Conservation (phyloP, 2,113 vertebrate species). For the Syngnathoides biaculeatus region DNA sequence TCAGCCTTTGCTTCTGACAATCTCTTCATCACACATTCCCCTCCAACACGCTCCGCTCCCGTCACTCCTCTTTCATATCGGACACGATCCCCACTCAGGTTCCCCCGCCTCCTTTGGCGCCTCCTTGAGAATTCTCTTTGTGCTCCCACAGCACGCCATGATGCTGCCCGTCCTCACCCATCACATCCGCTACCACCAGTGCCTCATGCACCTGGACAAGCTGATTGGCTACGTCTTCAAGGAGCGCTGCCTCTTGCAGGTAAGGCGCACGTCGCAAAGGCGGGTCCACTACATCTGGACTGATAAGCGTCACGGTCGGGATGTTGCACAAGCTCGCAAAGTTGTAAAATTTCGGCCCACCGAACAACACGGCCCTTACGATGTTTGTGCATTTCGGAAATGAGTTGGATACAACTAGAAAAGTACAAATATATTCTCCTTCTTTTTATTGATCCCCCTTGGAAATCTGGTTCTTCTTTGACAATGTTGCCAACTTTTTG, state of each 20-base stretch:
- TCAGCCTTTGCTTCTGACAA: slow-evolving; percentile 24
- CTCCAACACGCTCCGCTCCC: slow-evolving; percentile 19
- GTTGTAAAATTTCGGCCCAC: neutral
- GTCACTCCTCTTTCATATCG: slow-evolving; percentile 20
- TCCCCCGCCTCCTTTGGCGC: neutral
- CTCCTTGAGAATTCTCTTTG: slow-evolving; percentile 20
- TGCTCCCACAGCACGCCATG: slow-evolving; percentile 87
- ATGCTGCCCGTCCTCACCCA: slow-evolving; percentile 99
- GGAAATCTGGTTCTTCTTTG: no score
- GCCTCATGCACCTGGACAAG: slow-evolving; percentile 94
- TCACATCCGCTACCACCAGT: slow-evolving; percentile 98
- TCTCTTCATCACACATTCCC: slow-evolving; percentile 44
- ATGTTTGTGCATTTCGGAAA: no score
- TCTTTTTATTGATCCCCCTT: no score
- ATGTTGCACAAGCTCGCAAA: neutral
- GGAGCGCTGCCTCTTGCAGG: slow-evolving; percentile 96
- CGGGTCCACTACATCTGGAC: neutral
- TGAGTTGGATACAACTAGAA: no score
- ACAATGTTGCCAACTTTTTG: no score
- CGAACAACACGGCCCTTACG: no score
- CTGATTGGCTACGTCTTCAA: slow-evolving; percentile 93
- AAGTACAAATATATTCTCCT: no score
- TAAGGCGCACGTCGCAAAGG: slow-evolving; percentile 49
- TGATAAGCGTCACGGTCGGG: neutral
- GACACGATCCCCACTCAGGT: slow-evolving; percentile 21